These are phyloP conservation scores for Netelia melanura DNA, from an alignment of 2,888 invertebrate species.

Conservation along the genomic window DNA sequence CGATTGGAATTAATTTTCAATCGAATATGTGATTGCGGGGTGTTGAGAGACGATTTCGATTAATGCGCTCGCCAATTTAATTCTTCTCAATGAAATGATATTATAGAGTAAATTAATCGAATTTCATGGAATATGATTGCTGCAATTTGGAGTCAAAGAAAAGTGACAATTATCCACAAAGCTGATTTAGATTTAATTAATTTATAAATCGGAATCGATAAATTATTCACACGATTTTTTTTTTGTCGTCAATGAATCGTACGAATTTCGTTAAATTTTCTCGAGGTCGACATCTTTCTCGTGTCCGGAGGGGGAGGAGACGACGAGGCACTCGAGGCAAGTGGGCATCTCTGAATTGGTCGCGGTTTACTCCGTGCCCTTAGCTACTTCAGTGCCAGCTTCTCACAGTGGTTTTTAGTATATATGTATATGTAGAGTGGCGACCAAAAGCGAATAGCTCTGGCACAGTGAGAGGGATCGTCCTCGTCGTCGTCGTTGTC, in stretches of 20 bases:
- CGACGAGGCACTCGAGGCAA: conserved; percentile 78
- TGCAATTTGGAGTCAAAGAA: too few species aligned
- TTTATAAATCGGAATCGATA: conserved; percentile 21
- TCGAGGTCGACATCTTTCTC: conserved; percentile 39
- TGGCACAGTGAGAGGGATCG: conserved; percentile 58
- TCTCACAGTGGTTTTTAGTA: conserved; percentile 54
- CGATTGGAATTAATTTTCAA: conserved; percentile 1
- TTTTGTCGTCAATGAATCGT: conserved; percentile 18
- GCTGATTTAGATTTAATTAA: neutral
- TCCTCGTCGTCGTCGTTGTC: conserved; percentile 51
- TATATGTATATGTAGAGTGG: conserved; percentile 37
- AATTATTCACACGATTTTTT: conserved; percentile 30
- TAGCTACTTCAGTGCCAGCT: conserved; percentile 64
- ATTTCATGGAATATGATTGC: too few species aligned
- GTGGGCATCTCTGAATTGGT: conserved; percentile 78
- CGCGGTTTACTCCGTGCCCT: conserved; percentile 71
- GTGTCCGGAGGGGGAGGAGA: conserved; percentile 44
- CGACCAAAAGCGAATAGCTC: conserved; percentile 64
- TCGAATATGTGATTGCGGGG: neutral
- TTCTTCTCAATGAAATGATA: too few species aligned
- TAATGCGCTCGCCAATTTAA: too few species aligned
- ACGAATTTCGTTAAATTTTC: conserved; percentile 39
- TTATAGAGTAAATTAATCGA: too few species aligned
- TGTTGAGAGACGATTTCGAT: too few species aligned
- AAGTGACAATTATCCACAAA: too few species aligned